These are phyloP conservation scores for Drosophila subquinaria DNA, from an alignment of 2,888 invertebrate species.

Conservation along the genomic window DNA sequence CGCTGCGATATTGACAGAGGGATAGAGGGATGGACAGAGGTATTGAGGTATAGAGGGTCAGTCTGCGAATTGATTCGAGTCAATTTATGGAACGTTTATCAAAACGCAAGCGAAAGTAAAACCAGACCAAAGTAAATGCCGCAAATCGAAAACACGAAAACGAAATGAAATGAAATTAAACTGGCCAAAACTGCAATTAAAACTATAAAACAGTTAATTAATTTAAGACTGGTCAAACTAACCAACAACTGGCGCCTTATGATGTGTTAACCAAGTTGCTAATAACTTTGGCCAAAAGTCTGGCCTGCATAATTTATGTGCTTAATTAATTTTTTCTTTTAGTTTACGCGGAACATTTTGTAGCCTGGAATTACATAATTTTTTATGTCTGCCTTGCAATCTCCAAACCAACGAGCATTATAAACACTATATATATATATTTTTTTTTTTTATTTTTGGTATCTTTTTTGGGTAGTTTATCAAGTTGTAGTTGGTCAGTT, in stretches of 20 bases:
- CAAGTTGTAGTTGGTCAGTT: conserved; percentile 23
- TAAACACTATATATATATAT: conserved; percentile 29
- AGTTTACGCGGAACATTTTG: conserved; percentile 55
- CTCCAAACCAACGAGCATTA: conserved; percentile 36
- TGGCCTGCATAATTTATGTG: conserved; percentile 75
- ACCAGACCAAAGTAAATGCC: neutral
- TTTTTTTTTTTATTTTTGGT: conserved; percentile 9
- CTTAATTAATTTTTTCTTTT: conserved; percentile 68
- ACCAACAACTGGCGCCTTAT: conserved; percentile 48
- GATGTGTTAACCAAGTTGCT: conserved; percentile 75
- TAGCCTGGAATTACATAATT: conserved; percentile 60
- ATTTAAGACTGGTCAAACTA: conserved; percentile 57
- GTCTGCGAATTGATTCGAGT: conserved; percentile 36
- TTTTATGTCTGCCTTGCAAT: conserved; percentile 28
- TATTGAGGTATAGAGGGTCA: neutral
- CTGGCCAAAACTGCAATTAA: conserved; percentile 69
- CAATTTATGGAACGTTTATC: conserved; percentile 61
- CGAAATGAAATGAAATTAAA: conserved; percentile 30
- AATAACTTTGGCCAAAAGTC: conserved; percentile 52
- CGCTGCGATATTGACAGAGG: conserved; percentile 36
- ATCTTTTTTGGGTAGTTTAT: conserved; percentile 21
- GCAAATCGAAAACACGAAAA: conserved; percentile 6
- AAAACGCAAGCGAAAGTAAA: conserved; percentile 66
- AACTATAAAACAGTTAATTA: conserved; percentile 74
- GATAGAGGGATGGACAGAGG: conserved; percentile 3